Conservation (phyloP, 2,888 invertebrate species). For the Vanessa cardui region DNA sequence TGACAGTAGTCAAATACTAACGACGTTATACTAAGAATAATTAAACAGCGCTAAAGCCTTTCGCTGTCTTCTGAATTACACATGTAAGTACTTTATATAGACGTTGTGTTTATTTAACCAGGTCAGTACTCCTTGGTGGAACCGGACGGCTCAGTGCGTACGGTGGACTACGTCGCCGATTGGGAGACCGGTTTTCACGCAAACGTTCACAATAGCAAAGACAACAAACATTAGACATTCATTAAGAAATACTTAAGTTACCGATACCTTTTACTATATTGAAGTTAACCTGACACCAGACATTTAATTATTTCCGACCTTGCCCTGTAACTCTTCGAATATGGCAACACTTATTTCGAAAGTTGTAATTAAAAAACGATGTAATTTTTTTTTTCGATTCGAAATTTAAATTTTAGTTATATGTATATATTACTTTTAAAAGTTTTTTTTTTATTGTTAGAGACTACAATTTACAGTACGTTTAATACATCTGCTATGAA, state of each 20-base stretch:
- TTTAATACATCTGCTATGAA: neutral
- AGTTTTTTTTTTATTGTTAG: too few species aligned
- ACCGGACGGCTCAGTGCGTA: constrained; percentile 89
- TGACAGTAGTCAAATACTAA: constrained; percentile 26
- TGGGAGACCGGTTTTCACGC: constrained; percentile 92
- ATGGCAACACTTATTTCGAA: too few species aligned
- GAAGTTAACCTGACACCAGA: constrained; percentile 13
- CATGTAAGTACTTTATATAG: constrained; percentile 23
- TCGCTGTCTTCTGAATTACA: constrained; percentile 28
- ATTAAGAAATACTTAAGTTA: constrained; percentile 15
- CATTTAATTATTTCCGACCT: neutral
- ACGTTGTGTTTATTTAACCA: constrained; percentile 53
- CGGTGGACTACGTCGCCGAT: constrained; percentile 89
- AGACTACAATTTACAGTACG: too few species aligned
- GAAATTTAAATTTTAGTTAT: too few species aligned
- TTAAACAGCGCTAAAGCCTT: constrained; percentile 27
- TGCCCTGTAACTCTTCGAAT: neutral
- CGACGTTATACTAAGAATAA: constrained; percentile 22
- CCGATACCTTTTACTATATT: constrained; percentile 27
- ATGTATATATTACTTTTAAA: too few species aligned
- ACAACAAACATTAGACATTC: constrained; percentile 68
- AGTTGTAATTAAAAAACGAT: too few species aligned
- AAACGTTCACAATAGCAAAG: constrained; percentile 86
- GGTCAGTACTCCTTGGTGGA: constrained; percentile 86
- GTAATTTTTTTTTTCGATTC: too few species aligned